Conservation (phyloP, 2,113 vertebrate genomes). For the Platycercus adscitus region DNA sequence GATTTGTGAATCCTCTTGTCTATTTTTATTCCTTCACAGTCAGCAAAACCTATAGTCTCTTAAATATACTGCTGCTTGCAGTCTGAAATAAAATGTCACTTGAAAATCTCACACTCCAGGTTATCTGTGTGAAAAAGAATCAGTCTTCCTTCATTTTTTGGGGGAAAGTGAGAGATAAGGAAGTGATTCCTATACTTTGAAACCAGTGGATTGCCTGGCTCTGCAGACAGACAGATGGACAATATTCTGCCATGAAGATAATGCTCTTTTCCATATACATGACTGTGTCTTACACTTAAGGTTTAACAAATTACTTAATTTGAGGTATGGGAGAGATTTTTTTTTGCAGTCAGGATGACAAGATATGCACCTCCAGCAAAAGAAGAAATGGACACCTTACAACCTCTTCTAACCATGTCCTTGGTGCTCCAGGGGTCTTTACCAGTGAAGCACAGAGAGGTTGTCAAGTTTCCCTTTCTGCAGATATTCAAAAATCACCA, state of each 20-base stretch:
- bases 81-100: neutral
- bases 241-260: neutral
- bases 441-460: neutral
- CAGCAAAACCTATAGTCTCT: neutral
- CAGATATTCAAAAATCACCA: neutral
- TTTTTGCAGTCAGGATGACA: neutral
- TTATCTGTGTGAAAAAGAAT: neutral
- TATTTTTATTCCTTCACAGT: neutral
- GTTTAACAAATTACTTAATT: neutral
- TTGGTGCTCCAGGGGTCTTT: neutral
- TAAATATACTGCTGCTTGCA: neutral
- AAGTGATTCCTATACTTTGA: neutral
- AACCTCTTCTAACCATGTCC: neutral
- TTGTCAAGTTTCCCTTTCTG: neutral
- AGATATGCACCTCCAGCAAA: neutral
- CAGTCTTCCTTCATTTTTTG: neutral
- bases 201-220: neutral
- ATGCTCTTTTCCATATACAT: neutral
- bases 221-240: neutral
- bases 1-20: neutral
- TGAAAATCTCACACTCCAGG: neutral
- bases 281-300: neutral
- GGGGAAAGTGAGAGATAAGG: neutral
- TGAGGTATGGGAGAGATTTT: neutral
- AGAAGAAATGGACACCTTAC: neutral